These are phyloP conservation scores for Aspidiotus destructor DNA, from an alignment of 2,888 invertebrate species.

Conservation along the genomic window DNA sequence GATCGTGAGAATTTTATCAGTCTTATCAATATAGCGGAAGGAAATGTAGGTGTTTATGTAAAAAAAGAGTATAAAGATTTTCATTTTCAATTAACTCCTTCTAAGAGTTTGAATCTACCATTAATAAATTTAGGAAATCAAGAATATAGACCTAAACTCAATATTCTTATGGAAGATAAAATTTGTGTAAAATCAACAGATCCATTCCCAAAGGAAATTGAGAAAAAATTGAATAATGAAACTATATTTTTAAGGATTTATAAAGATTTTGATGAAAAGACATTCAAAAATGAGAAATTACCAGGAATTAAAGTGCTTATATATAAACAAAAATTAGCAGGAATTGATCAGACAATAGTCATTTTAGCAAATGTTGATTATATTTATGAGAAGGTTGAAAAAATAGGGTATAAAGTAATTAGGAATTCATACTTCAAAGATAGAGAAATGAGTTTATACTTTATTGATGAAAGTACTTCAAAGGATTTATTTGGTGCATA, in stretches of 20 bases:
- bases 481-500: conserved; percentile 15
- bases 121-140: conserved; percentile 12
- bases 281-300: conserved; percentile 11
- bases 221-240: conserved; percentile 8
- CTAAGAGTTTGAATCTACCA: conserved; percentile 10
- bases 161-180: conserved; percentile 10
- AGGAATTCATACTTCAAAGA: conserved; percentile 6
- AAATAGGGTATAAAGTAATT: conserved; percentile 19
- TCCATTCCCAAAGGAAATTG: conserved; percentile 11
- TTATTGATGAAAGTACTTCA: conserved; percentile 9
- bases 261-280: conserved; percentile 5
- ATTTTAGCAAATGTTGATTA: conserved; percentile 17
- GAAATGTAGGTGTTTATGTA: conserved; percentile 13
- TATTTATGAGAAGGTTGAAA: conserved; percentile 13
- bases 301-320: conserved; percentile 8
- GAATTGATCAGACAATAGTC: conserved; percentile 7
- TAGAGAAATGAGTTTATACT: conserved; percentile 15
- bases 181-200: conserved; percentile 11
- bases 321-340: conserved; percentile 1
- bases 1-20: background rate
- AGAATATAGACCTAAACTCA: conserved; percentile 13
- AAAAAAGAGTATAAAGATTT: conserved; percentile 7
- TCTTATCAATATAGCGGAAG: conserved; percentile 9
- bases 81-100: conserved; percentile 4
- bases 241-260: background rate